phyloP scores from a whole-genome alignment of 1,140 invertebrate species.

The Cecropterus lyciades region DNA sequence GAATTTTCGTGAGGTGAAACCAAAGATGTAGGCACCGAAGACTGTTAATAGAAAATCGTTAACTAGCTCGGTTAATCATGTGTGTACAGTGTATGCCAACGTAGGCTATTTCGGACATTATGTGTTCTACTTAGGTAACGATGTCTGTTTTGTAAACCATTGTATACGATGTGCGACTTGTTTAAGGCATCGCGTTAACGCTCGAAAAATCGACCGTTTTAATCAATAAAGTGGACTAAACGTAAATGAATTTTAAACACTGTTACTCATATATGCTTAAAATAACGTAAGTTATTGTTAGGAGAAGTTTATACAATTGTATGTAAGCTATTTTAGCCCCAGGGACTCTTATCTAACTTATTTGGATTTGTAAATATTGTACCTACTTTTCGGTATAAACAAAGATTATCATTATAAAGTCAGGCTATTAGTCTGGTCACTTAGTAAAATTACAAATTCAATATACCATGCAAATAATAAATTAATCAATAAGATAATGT shows the following conservation, averaged over 20 bases:
- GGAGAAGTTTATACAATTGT: slow-evolving; percentile 78
- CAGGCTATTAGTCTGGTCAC: slow-evolving; percentile 41
- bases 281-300: slow-evolving; percentile 70
- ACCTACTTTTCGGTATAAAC: slow-evolving; percentile 61
- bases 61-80: slow-evolving; percentile 44
- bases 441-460: slow-evolving; percentile 50
- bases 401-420: slow-evolving; percentile 46
- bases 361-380: slow-evolving; percentile 75
- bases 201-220: slow-evolving; percentile 63
- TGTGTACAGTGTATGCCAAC: slow-evolving; percentile 55
- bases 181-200: slow-evolving; percentile 69
- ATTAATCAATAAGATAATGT: slow-evolving; percentile 32
- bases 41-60: slow-evolving; percentile 47
- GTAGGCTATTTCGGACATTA: slow-evolving; percentile 50
- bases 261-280: slow-evolving; percentile 82
- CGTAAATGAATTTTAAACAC: slow-evolving; percentile 80
- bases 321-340: slow-evolving; percentile 75
- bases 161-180: slow-evolving; percentile 82
- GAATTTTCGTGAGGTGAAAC: slow-evolving; percentile 42
- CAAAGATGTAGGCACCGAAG: slow-evolving; percentile 58
- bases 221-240: slow-evolving; percentile 70
- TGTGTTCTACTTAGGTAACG: slow-evolving; percentile 77
- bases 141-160: slow-evolving; percentile 81
- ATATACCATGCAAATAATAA: slow-evolving; percentile 43
- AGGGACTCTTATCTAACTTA: slow-evolving; percentile 52